phyloP scores from a whole-genome alignment of 2,113 vertebrate genomes.

The Cynocephalus volans region DNA sequence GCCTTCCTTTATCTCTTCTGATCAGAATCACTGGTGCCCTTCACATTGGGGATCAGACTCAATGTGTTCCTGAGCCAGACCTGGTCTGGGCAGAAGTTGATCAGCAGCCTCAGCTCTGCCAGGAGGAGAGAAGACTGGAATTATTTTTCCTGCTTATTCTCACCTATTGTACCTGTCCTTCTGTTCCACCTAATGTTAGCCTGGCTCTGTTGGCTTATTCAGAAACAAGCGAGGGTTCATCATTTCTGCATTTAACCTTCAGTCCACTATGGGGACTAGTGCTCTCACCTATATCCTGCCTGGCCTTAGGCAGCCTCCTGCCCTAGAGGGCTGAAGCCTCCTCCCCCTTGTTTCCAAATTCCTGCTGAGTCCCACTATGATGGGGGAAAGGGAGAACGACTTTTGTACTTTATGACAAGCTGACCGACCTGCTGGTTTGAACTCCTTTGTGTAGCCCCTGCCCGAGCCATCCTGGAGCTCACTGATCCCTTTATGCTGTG shows the following conservation, averaged over 20 bases:
- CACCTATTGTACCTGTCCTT: not conserved
- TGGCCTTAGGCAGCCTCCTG: not conserved
- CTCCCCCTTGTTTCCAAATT: not conserved
- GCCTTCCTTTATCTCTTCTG: conserved; percentile 5
- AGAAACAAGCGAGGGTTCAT: not conserved
- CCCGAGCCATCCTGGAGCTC: not conserved
- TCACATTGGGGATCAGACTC: not conserved
- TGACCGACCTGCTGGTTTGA: not conserved
- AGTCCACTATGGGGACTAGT: not conserved
- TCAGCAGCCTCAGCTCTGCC: not conserved
- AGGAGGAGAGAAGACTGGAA: not conserved
- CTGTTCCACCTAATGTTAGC: not conserved
- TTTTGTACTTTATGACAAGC: not conserved
- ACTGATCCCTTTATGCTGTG: not conserved
- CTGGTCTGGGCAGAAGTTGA: not conserved
- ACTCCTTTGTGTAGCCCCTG: not conserved
- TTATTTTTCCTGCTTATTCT: not conserved
- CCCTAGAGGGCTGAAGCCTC: too few relatives aligned
- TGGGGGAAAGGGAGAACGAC: too few relatives aligned
- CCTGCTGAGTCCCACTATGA: not conserved
- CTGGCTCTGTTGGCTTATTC: not conserved
- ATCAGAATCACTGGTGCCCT: conserved; percentile 39
- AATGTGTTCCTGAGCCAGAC: not conserved
- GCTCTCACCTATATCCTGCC: not conserved
- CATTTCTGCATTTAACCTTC: not conserved